Percentiles rank a stretch among this genome's conserved stretches.
These are phyloP conservation scores for Mus caroli DNA, from an alignment of 2,797 vertebrate genomes.

Conservation along the genomic window DNA sequence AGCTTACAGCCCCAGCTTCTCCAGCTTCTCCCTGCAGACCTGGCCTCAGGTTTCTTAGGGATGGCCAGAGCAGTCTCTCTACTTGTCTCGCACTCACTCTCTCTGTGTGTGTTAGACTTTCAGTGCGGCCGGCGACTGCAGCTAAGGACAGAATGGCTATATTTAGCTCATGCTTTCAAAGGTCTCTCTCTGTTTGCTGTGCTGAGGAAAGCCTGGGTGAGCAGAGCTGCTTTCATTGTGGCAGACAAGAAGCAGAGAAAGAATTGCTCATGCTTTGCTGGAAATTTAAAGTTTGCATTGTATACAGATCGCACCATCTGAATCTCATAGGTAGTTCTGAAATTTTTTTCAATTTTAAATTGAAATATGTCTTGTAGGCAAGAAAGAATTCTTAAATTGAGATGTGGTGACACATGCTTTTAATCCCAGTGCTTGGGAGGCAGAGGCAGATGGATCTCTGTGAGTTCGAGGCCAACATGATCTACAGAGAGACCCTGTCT, in stretches of 20 bases:
- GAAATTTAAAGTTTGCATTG: background rate
- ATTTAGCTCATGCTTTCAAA: background rate
- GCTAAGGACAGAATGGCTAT: background rate
- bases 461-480: background rate
- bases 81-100: background rate
- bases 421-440: background rate
- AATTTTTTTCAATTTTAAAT: constrained; percentile 8
- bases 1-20: background rate
- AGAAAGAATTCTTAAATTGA: background rate
- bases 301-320: background rate
- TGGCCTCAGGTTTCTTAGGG: background rate
- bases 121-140: background rate
- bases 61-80: background rate
- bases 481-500: background rate
- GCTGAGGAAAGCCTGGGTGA: background rate
- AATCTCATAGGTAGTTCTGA: constrained; percentile 16
- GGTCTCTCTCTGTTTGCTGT: too few relatives aligned
- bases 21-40: background rate
- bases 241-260: background rate
- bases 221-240: background rate
- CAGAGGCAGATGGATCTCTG: background rate
- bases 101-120: background rate
- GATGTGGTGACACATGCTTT: background rate
- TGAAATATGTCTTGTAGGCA: constrained; percentile 31
- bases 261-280: background rate